Evolutionary conservation across 2,888 invertebrate species (phyloP).

Genomic region (Timema cristinae): DNA sequence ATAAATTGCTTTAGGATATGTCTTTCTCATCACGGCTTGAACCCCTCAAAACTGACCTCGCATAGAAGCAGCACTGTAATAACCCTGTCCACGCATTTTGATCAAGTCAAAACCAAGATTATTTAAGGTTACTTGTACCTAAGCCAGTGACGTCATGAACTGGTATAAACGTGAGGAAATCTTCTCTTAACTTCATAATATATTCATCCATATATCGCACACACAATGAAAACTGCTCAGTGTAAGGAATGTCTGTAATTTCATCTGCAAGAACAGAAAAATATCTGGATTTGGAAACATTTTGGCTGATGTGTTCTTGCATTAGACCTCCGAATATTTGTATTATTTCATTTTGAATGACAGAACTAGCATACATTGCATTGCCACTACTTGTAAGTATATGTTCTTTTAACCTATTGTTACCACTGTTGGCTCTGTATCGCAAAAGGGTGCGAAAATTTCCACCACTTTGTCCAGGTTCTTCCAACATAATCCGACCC

Average conservation of each 20-base stretch:
- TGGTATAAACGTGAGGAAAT: conserved; percentile 16
- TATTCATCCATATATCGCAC: conserved; percentile 15
- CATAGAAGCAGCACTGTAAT: conserved; percentile 15
- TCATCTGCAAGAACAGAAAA: conserved; percentile 18
- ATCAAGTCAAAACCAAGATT: conserved; percentile 14
- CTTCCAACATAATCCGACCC: conserved; percentile 13
- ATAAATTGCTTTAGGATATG: neutral
- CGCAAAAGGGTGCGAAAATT: conserved; percentile 17
- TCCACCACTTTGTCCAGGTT: conserved; percentile 16
- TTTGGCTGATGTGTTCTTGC: neutral
- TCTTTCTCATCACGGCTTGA: conserved; percentile 13
- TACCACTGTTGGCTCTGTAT: conserved; percentile 3
- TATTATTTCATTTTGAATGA: conserved; percentile 20
- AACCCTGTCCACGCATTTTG: conserved; percentile 18
- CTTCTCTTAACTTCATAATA: conserved; percentile 11
- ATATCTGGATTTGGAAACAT: conserved; percentile 8
- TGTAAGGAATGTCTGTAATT: conserved; percentile 13
- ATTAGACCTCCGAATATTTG: conserved; percentile 8
- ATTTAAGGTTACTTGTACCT: conserved; percentile 3
- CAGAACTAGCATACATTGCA: conserved; percentile 12
- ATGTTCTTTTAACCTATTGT: conserved; percentile 4
- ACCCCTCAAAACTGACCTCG: conserved; percentile 17
- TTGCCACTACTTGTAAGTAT: conserved; percentile 2
- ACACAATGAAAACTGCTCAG: conserved; percentile 18
- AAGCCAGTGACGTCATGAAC: conserved; percentile 13